Evolutionary conservation across 2,797 vertebrate species (phyloP).

Genomic region (Cirrhinus mrigala): DNA sequence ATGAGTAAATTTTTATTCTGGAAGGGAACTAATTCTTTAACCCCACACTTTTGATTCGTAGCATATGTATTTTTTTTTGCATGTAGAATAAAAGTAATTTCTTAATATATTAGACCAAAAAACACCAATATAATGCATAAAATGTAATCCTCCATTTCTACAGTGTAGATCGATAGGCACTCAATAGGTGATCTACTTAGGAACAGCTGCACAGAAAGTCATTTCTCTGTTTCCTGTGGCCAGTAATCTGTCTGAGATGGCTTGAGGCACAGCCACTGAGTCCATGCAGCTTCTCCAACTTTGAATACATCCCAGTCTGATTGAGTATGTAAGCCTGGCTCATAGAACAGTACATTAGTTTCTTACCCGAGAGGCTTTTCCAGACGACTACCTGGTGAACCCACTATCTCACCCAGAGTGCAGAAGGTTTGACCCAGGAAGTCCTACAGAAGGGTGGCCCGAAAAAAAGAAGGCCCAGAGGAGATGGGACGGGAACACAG

Average conservation of each 20-base stretch:
- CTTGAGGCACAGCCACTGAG: conserved; percentile 14
- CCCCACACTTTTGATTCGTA: not conserved
- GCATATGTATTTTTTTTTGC: not conserved
- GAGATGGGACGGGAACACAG: conserved; percentile 49
- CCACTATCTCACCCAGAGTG: conserved; percentile 94
- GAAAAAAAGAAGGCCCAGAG: conserved; percentile 50
- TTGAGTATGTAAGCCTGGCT: conserved; percentile 32
- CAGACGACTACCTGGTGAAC: conserved; percentile 90
- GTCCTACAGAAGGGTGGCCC: conserved; percentile 77
- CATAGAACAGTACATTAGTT: conserved; percentile 50
- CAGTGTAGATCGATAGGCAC: not conserved
- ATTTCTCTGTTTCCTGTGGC: conserved; percentile 5
- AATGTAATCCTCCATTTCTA: not conserved
- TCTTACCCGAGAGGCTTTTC: conserved; percentile 93
- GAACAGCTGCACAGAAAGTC: not conserved
- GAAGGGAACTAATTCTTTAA: no score
- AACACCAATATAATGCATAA: not conserved
- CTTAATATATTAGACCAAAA: not conserved
- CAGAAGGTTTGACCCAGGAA: conserved; percentile 94
- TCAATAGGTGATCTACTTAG: not conserved
- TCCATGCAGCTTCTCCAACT: conserved; percentile 20
- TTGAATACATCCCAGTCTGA: conserved; percentile 20
- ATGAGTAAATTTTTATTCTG: no score
- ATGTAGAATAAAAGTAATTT: not conserved
- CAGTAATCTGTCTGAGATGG: conserved; percentile 12